Evolutionary conservation across 2,113 vertebrate species (phyloP), one percentile per base, ranked within the genome.

Genomic region (Abramis brama): DNA sequence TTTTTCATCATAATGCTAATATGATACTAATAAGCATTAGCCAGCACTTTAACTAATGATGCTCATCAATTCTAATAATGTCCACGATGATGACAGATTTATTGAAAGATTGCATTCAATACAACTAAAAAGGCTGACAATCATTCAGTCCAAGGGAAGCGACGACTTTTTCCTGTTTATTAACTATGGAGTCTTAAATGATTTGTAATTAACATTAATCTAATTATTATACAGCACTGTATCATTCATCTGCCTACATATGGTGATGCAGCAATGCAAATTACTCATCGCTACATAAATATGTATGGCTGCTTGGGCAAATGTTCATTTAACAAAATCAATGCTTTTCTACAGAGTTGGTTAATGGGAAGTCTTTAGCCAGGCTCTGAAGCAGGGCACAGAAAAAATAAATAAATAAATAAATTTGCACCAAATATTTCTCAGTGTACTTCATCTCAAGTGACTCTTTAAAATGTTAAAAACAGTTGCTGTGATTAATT

Each of bases 91-190:
- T 55, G 82, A 74, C 82, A 73, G 82, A 57, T 68, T 82, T 82
- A 82, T 70, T 82, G 27, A 70, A 82, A 82, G 80, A 82, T 21
- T 52, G 43, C 2, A 8, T 82, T 70, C 64, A 30, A 83, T 73
- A 59, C 12, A 59, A 57, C 52, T 39, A 74, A 17, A 83, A 73
- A 74, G 68, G n/a, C 25, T 73, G 81, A 57, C 77, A 55, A 71
- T 21, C 74, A 23, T 19, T 36, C 39, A 52, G 73, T 76, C 64
- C 17, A 45, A 36, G 43, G 17, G 83, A 59, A 59, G 3, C 10
- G 19, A 77, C 60, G 25, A 88, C 68, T 85, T 84, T 79, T 77
- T 77, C 77, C 66, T 85, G 87, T 86, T 86, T 79, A 82, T 68
- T 71, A 82, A 86, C 84, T 62, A 62, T 10, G 23, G 57, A 77